These are phyloP conservation scores for Tinea pellionella DNA, from an alignment of 2,888 invertebrate species.

Conservation along the genomic window DNA sequence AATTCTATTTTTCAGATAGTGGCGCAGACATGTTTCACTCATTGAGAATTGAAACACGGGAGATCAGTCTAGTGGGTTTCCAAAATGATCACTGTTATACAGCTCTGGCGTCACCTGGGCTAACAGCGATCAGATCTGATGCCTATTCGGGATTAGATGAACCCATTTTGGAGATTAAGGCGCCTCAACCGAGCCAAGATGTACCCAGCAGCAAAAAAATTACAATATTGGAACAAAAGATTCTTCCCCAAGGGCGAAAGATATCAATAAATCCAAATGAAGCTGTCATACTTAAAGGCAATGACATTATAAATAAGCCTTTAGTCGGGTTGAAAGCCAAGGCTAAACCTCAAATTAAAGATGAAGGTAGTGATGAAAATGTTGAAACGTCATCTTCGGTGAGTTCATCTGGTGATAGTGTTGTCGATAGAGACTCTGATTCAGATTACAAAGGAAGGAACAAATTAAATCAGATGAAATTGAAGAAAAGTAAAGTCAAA, in stretches of 20 bases:
- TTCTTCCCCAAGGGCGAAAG: slow-evolving; percentile 64
- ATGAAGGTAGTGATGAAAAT: slow-evolving; percentile 53
- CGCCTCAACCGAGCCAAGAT: slow-evolving; percentile 53
- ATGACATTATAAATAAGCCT: slow-evolving; percentile 49
- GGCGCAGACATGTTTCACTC: slow-evolving; percentile 65
- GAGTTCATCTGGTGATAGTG: slow-evolving; percentile 65
- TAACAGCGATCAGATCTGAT: slow-evolving; percentile 47
- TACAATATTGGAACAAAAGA: slow-evolving; percentile 58
- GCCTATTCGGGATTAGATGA: slow-evolving; percentile 44
- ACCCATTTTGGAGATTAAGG: slow-evolving; percentile 54
- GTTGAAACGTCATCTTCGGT: slow-evolving; percentile 59
- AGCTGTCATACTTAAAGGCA: slow-evolving; percentile 46
- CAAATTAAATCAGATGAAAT: slow-evolving; percentile 15
- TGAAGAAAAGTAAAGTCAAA: slow-evolving; percentile 39
- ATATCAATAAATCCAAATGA: slow-evolving; percentile 45
- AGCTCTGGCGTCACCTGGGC: slow-evolving; percentile 74
- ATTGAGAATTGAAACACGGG: slow-evolving; percentile 57
- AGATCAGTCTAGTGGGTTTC: slow-evolving; percentile 71
- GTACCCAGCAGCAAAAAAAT: slow-evolving; percentile 57
- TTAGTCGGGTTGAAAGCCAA: slow-evolving; percentile 36
- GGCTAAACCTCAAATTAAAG: slow-evolving; percentile 19
- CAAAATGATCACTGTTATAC: slow-evolving; percentile 88
- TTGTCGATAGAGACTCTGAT: slow-evolving; percentile 72
- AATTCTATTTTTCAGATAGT: slow-evolving; percentile 32
- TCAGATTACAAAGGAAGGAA: slow-evolving; percentile 60